A percentile compares a stretch with the other conserved stretches of the same genome.
Evolutionary conservation across 1,140 invertebrate species (phyloP).

Genomic region (Penaeus vannamei): DNA sequence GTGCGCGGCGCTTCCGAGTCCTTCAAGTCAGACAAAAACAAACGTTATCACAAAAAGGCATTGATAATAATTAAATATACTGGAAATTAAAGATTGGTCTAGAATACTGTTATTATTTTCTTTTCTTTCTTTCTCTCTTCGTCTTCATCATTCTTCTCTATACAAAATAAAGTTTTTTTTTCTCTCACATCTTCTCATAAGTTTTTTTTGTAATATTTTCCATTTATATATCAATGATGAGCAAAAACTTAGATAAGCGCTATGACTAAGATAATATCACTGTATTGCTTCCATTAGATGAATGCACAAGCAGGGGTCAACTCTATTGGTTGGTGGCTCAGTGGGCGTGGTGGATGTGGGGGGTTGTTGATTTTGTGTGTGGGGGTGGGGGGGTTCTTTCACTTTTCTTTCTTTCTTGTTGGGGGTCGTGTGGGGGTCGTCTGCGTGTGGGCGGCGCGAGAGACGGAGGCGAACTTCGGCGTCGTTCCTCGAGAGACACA

Average conservation of each 20-base stretch:
- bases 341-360: constrained; percentile 35
- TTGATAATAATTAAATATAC: constrained; percentile 65
- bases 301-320: constrained; percentile 64
- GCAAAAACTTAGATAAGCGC: constrained; percentile 67
- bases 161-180: constrained; percentile 63
- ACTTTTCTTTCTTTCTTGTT: not conserved
- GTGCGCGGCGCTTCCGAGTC: constrained; percentile 59
- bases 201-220: constrained; percentile 34
- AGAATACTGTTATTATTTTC: constrained; percentile 61
- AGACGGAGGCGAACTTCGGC: too few species aligned
- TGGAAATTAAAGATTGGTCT: constrained; percentile 66
- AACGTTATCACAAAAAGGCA: constrained; percentile 66
- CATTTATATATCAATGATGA: constrained; percentile 64
- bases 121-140: too few species aligned
- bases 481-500: too few species aligned
- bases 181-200: constrained; percentile 50
- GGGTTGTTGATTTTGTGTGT: not conserved
- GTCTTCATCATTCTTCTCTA: constrained; percentile 47
- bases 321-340: constrained; percentile 52
- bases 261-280: constrained; percentile 67
- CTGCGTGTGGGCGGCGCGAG: too few species aligned
- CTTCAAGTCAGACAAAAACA: constrained; percentile 65
- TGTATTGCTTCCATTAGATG: constrained; percentile 66
- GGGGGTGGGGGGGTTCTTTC: constrained; percentile 1
- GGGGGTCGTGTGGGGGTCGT: not conserved